Conservation (phyloP, 2,113 vertebrate genomes). For the Corydoras maculifer region DNA sequence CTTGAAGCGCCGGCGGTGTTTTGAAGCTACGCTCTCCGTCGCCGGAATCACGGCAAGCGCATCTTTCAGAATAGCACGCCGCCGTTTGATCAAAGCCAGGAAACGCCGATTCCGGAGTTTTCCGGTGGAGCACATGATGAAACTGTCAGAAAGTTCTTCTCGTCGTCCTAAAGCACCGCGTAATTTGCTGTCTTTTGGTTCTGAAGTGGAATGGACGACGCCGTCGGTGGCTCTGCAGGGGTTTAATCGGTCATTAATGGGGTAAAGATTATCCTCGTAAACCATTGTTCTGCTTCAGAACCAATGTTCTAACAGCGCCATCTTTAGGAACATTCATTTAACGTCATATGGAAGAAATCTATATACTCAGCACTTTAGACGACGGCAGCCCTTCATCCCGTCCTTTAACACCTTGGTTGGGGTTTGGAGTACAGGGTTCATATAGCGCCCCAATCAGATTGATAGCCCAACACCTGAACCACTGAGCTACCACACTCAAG, state of each 20-base stretch:
- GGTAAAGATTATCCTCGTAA: slow-evolving; percentile 43
- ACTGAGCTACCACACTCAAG: no score
- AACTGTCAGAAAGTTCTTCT: slow-evolving; percentile 70
- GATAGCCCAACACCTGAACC: no score
- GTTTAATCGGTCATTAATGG: slow-evolving; percentile 42
- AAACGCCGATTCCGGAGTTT: slow-evolving; percentile 65
- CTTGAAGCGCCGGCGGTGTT: slow-evolving; percentile 58
- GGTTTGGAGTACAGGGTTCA: no score
- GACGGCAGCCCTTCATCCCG: slow-evolving; percentile 39
- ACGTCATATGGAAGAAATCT: slow-evolving; percentile 50
- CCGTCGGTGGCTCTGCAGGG: neutral
- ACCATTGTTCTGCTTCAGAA: neutral
- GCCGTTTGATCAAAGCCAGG: slow-evolving; percentile 69
- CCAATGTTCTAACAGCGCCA: slow-evolving; percentile 49
- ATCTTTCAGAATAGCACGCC: slow-evolving; percentile 60
- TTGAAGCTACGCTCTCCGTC: slow-evolving; percentile 60
- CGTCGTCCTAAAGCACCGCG: slow-evolving; percentile 67
- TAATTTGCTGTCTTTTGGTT: slow-evolving; percentile 33
- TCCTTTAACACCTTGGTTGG: neutral
- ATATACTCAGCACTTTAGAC: slow-evolving; percentile 50
- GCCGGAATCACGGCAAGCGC: slow-evolving; percentile 63
- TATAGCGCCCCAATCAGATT: no score
- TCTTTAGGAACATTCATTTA: slow-evolving; percentile 54
- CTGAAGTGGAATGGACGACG: slow-evolving; percentile 10
- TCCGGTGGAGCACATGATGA: slow-evolving; percentile 66